phyloP scores from a whole-genome alignment of 2,888 invertebrate genomes.

The Mylabris sibirica region DNA sequence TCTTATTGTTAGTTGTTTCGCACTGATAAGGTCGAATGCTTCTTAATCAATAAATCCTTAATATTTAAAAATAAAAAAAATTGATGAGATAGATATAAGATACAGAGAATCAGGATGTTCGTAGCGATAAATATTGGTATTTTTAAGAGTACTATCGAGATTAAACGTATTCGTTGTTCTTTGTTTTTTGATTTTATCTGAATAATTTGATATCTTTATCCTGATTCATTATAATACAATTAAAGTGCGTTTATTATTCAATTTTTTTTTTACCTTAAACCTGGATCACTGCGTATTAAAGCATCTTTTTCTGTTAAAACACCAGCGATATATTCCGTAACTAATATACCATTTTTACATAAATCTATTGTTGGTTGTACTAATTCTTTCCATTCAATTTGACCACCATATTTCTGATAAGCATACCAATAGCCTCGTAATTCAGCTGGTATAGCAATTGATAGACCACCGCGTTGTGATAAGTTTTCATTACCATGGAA shows the following conservation, averaged over 20 bases:
- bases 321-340: constrained; percentile 63
- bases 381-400: constrained; percentile 78
- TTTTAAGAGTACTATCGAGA: no score
- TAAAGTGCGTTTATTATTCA: background rate
- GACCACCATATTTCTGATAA: constrained; percentile 73
- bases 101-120: no score
- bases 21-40: no score
- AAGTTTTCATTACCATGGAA: constrained; percentile 54
- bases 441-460: constrained; percentile 92
- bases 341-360: constrained; percentile 74
- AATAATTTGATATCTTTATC: constrained; percentile 3
- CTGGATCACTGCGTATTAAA: constrained; percentile 34
- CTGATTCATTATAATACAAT: no score
- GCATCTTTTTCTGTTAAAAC: constrained; percentile 37
- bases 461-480: constrained; percentile 66
- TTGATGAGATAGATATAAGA: no score
- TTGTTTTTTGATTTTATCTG: background rate
- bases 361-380: constrained; percentile 81
- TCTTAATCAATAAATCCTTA: no score
- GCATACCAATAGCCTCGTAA: constrained; percentile 83
- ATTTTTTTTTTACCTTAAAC: constrained; percentile 43
- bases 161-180: no score
- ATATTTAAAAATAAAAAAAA: no score
- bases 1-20: no score
- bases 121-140: no score